These are phyloP conservation scores for Paralvinella palmiformis DNA, from an alignment of 1,140 invertebrate genomes.

Conservation along the genomic window DNA sequence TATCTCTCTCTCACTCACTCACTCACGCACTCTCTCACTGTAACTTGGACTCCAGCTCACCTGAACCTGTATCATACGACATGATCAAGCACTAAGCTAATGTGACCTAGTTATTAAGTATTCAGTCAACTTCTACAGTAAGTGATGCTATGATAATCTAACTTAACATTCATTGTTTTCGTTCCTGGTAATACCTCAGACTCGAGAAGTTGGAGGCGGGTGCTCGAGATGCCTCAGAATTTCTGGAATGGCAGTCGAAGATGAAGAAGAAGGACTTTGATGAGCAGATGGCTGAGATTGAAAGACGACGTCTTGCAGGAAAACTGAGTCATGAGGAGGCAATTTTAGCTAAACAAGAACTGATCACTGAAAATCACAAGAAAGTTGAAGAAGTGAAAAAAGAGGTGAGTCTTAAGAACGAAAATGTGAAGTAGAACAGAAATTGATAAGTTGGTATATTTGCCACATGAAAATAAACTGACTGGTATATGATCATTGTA, in stretches of 20 bases:
- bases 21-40: not conserved
- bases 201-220: conserved; percentile 43
- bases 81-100: too few relatives aligned
- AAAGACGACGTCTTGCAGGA: conserved; percentile 39
- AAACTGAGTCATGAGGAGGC: conserved; percentile 51
- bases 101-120: too few relatives aligned
- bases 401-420: too few relatives aligned
- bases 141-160: too few relatives aligned
- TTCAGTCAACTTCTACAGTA: too few relatives aligned
- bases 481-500: too few relatives aligned
- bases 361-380: conserved; percentile 40
- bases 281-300: conserved; percentile 37
- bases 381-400: conserved; percentile 43
- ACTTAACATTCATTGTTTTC: too few relatives aligned
- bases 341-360: conserved; percentile 43
- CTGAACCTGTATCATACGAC: too few relatives aligned
- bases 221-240: conserved; percentile 38
- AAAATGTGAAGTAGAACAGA: not conserved
- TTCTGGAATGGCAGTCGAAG: conserved; percentile 46
- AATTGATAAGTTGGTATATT: too few relatives aligned
- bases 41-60: too few relatives aligned
- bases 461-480: too few relatives aligned
- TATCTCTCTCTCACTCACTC: not conserved
- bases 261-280: conserved; percentile 45
- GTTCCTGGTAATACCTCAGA: too few relatives aligned